phyloP scores from a whole-genome alignment of 2,113 vertebrate genomes.

The Maylandia zebra region DNA sequence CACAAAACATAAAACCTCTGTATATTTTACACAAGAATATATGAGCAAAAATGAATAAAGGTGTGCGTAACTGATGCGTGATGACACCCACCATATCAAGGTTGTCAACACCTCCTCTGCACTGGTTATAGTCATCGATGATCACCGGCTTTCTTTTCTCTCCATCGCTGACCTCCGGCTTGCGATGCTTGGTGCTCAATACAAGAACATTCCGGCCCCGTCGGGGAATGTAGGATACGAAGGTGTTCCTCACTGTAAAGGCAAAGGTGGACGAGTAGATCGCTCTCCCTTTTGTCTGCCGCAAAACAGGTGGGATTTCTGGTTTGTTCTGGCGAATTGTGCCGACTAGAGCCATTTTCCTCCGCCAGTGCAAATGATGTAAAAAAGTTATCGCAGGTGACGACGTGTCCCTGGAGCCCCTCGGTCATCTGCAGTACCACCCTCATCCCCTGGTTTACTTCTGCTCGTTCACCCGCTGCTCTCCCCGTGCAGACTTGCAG shows the following conservation, averaged over 20 bases:
- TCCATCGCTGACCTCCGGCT: fast-evolving
- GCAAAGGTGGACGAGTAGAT: too few relatives aligned
- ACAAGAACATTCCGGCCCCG: too few relatives aligned
- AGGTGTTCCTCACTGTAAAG: too few relatives aligned
- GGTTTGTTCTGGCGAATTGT: not conserved
- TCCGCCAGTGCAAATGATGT: fast-evolving
- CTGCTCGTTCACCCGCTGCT: fast-evolving
- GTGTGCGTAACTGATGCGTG: not conserved
- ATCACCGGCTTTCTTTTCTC: too few relatives aligned
- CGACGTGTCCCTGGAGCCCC: too few relatives aligned
- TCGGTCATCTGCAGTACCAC: fast-evolving
- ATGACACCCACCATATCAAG: not conserved
- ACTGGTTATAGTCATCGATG: fast-evolving
- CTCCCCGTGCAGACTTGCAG: fast-evolving
- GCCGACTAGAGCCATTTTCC: too few relatives aligned
- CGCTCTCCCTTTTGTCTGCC: not conserved
- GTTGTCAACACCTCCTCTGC: not conserved
- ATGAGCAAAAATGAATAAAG: not conserved
- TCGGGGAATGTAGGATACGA: fast-evolving
- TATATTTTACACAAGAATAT: not conserved
- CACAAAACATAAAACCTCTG: not conserved
- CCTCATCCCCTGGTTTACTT: too few relatives aligned
- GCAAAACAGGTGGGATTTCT: not conserved
- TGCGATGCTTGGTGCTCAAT: too few relatives aligned
- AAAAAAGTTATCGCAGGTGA: fast-evolving